phyloP scores from a whole-genome alignment of 2,888 invertebrate genomes.

The Arctia plantaginis region DNA sequence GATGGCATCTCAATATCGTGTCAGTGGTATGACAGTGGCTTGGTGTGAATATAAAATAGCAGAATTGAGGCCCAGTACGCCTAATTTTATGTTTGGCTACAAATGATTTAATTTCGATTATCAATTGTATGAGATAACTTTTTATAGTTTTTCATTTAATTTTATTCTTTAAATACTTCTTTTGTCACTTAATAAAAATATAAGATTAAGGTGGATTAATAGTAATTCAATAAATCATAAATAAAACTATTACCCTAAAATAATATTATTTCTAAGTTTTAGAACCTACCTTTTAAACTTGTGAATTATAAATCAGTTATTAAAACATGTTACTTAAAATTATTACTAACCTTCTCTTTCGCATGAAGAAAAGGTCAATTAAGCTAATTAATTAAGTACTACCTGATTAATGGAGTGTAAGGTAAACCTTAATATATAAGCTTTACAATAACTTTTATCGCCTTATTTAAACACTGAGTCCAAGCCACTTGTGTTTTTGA shows the following conservation, averaged over 20 bases:
- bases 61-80: no score
- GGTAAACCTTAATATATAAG: not conserved
- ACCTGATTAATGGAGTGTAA: not conserved
- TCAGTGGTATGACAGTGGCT: no score
- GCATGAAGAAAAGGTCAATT: not conserved
- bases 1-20: no score
- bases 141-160: no score
- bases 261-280: not conserved
- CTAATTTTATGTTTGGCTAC: no score
- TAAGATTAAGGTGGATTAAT: not conserved
- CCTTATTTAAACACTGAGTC: not conserved
- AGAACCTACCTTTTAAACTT: not conserved
- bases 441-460: not conserved
- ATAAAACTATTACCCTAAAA: no score
- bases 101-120: no score
- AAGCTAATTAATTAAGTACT: not conserved
- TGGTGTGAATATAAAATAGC: no score
- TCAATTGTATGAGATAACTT: no score
- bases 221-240: no score
- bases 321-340: not conserved
- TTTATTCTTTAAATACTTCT: no score
- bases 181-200: not conserved
- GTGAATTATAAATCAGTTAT: not conserved
- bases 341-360: not conserved
- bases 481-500: not conserved